phyloP scores from a whole-genome alignment of 1,140 invertebrate genomes.

The Chrysoperla carnea region DNA sequence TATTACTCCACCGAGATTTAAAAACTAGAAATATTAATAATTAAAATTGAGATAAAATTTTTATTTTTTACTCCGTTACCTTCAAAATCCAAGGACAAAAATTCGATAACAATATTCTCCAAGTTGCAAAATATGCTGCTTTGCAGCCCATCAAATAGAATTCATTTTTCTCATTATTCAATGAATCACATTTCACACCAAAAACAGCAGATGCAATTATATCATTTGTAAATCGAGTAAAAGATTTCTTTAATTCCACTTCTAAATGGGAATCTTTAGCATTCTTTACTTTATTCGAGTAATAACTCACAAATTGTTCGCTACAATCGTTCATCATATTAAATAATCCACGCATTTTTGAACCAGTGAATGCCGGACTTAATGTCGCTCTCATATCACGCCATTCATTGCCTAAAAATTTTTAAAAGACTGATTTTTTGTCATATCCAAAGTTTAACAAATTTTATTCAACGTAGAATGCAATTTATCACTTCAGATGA shows the following conservation, averaged over 20 bases:
- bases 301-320: slow-evolving; percentile 10
- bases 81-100: not conserved
- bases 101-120: not conserved
- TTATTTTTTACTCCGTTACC: too few species aligned
- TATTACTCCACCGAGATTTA: slow-evolving; percentile 19
- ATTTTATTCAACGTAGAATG: too few species aligned
- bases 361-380: slow-evolving; percentile 14
- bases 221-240: slow-evolving; percentile 20
- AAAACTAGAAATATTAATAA: slow-evolving; percentile 3
- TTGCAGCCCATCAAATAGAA: slow-evolving; percentile 17
- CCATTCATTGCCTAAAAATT: slow-evolving; percentile 12
- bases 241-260: slow-evolving; percentile 18
- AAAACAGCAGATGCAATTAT: slow-evolving; percentile 20
- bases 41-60: not conserved
- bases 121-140: slow-evolving; percentile 9
- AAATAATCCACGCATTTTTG: slow-evolving; percentile 13
- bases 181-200: slow-evolving; percentile 19
- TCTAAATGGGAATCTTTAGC: slow-evolving; percentile 5
- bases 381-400: slow-evolving; percentile 12
- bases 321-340: slow-evolving; percentile 9
- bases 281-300: slow-evolving; percentile 1
- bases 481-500: too few species aligned
- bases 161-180: slow-evolving; percentile 15
- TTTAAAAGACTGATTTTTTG: too few species aligned
- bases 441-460: too few species aligned